phyloP scores from a whole-genome alignment of 2,888 invertebrate species.

The Bedellia somnulentella region DNA sequence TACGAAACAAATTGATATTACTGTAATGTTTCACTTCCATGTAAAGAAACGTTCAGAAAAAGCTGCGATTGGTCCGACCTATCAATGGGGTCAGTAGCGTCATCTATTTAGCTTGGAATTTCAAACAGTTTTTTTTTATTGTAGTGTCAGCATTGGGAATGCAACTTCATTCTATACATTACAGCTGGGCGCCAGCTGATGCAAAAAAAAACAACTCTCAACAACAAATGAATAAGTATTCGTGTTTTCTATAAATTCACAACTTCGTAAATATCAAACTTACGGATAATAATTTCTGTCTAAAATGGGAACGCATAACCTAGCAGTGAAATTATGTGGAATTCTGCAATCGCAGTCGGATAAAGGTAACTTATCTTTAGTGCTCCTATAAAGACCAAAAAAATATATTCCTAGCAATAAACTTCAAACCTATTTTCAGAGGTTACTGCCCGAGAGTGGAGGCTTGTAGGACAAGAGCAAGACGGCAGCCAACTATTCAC shows the following conservation, averaged over 20 bases:
- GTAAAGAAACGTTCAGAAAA: too few species aligned
- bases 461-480: conserved; percentile 78
- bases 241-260: too few species aligned
- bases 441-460: conserved; percentile 73
- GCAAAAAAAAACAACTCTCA: conserved; percentile 34
- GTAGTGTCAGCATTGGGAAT: background rate
- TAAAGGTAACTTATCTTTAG: conserved; percentile 29
- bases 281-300: background rate
- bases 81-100: too few species aligned
- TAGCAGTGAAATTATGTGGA: conserved; percentile 62
- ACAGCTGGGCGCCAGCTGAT: conserved; percentile 59
- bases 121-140: too few species aligned
- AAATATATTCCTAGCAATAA: too few species aligned
- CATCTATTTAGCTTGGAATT: too few species aligned
- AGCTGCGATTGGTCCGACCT: too few species aligned
- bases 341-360: conserved; percentile 48
- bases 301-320: conserved; percentile 49
- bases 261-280: too few species aligned
- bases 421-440: conserved; percentile 54
- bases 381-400: background rate
- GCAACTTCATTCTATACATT: conserved; percentile 24
- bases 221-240: too few species aligned
- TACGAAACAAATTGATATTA: too few species aligned
- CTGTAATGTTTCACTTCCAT: too few species aligned
- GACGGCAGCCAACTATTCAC: conserved; percentile 73